Evolutionary conservation across 2,113 vertebrate species (phyloP).

Genomic region (Syngnathus typhle): DNA sequence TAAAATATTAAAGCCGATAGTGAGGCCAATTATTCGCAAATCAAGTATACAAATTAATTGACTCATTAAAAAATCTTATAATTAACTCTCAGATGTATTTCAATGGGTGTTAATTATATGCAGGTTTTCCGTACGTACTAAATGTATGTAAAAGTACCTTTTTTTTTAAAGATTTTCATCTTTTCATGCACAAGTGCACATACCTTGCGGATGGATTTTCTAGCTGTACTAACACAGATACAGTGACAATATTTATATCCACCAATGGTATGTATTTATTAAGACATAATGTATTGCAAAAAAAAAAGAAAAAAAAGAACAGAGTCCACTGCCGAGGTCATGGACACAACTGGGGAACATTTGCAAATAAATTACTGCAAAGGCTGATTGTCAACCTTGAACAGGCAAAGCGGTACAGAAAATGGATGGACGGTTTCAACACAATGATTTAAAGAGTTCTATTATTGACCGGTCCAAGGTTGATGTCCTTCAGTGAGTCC

Average conservation of each 20-base stretch:
- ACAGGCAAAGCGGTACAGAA: neutral
- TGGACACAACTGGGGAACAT: neutral
- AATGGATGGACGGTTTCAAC: neutral
- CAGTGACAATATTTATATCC: neutral
- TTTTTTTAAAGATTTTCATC: too few relatives aligned
- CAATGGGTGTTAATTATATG: too few relatives aligned
- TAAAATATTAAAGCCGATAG: too few relatives aligned
- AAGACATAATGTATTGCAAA: neutral
- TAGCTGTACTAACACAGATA: neutral
- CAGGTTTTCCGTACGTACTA: too few relatives aligned
- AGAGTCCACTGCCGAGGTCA: neutral
- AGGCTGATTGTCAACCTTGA: neutral
- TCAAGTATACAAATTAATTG: too few relatives aligned
- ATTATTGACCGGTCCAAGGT: neutral
- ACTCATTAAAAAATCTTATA: too few relatives aligned
- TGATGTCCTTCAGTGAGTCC: conserved; percentile 2
- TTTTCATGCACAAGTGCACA: too few relatives aligned
- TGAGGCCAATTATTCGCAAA: too few relatives aligned
- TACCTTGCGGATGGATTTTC: neutral
- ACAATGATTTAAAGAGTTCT: conserved; percentile 1
- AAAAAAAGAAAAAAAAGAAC: neutral
- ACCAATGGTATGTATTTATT: neutral
- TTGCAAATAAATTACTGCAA: neutral
- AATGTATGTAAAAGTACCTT: too few relatives aligned
- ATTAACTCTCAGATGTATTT: too few relatives aligned